Conservation (phyloP, 2,113 vertebrate genomes). For the Dasyprocta punctata region DNA sequence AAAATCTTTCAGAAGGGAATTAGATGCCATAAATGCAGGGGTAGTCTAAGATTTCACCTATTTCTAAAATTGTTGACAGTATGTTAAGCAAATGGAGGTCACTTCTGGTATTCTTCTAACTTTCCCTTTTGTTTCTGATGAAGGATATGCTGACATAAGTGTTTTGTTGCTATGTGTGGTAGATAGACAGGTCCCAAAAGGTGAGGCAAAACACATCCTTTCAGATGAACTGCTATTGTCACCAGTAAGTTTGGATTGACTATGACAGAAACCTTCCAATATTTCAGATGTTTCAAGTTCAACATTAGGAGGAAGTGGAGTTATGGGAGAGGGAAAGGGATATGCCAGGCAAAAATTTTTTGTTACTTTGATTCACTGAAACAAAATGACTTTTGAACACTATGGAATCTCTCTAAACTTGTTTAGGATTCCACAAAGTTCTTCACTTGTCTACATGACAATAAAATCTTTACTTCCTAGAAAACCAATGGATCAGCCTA, state of each 20-base stretch:
- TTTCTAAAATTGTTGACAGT: constrained; percentile 79
- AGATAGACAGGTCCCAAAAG: constrained; percentile 54
- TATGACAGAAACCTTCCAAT: constrained; percentile 32
- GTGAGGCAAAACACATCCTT: constrained; percentile 65
- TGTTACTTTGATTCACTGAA: constrained; percentile 29
- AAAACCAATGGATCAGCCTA: constrained; percentile 5
- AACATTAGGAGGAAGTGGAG: constrained; percentile 19
- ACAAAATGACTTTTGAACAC: neutral
- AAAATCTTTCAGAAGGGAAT: constrained; percentile 82
- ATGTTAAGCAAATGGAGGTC: constrained; percentile 76
- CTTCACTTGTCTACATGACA: constrained; percentile 5
- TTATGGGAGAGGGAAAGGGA: neutral
- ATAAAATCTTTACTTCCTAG: neutral
- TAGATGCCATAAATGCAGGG: constrained; percentile 72
- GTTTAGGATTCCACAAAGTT: constrained; percentile 46
- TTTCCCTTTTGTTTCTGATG: constrained; percentile 59
- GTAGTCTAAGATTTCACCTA: constrained; percentile 81
- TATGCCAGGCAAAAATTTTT: neutral
- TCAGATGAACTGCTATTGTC: constrained; percentile 74
- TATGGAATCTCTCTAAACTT: neutral
- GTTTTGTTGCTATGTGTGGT: constrained; percentile 61
- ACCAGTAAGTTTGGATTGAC: constrained; percentile 64
- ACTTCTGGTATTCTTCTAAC: constrained; percentile 76
- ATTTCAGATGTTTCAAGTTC: constrained; percentile 44
- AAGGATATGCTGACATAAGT: constrained; percentile 26